Percentiles rank a stretch among this genome's conserved stretches.
Evolutionary conservation across 30 jellyfish, hydroid and myxozoan genomes (phyloP).

Genomic region (Pelagia noctiluca): DNA sequence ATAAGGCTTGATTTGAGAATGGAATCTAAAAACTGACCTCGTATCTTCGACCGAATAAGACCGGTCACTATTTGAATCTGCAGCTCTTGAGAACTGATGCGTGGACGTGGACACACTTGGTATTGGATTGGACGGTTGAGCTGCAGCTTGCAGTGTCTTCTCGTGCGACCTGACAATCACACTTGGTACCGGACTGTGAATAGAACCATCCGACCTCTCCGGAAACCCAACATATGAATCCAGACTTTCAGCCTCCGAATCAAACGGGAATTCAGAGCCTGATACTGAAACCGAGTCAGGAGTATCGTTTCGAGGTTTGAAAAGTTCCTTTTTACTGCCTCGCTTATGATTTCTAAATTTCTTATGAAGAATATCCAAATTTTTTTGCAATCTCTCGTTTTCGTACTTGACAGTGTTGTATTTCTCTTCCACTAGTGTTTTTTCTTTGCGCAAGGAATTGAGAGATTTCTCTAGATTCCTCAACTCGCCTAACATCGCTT

Average conservation of each 20-base stretch:
- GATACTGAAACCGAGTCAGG: not conserved
- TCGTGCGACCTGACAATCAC: not conserved
- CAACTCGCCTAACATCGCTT: constrained; percentile 58
- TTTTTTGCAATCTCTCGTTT: constrained; percentile 27
- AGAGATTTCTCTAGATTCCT: constrained; percentile 60
- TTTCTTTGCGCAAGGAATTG: constrained; percentile 59
- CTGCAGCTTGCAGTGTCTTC: not conserved
- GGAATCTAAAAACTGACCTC: constrained; percentile 16
- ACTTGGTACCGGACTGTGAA: constrained; percentile 10
- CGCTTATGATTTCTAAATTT: not conserved
- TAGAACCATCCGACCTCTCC: constrained; percentile 3
- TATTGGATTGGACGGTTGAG: not conserved
- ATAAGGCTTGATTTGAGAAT: not conserved
- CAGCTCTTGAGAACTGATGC: not conserved
- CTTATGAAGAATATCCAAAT: not conserved
- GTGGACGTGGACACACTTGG: no score
- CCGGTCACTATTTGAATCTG: not conserved
- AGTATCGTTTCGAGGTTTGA: not conserved
- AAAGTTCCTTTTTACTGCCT: not conserved
- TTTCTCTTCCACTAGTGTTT: constrained; percentile 57
- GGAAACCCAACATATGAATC: constrained; percentile 60
- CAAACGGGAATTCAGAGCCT: not conserved
- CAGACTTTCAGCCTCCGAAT: constrained; percentile 59
- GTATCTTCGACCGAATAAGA: constrained; percentile 67
- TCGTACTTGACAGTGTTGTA: constrained; percentile 39